Evolutionary conservation across 2,797 vertebrate species (phyloP).

Genomic region (Myotis vivesi): DNA sequence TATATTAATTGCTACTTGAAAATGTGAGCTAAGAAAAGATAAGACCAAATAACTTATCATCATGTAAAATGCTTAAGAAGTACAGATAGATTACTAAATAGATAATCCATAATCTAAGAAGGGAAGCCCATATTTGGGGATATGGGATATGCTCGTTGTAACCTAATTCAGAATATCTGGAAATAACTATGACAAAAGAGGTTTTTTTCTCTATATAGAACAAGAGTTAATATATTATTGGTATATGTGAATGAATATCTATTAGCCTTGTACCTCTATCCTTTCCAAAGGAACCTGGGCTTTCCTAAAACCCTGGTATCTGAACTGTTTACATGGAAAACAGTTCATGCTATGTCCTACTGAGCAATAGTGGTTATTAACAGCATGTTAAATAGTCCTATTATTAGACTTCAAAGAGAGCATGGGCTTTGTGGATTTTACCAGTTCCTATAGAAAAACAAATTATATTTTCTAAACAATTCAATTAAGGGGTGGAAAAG

Average conservation of each 20-base stretch:
- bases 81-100: background rate
- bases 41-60: slow-evolving; percentile 13
- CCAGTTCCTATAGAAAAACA: background rate
- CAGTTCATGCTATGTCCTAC: background rate
- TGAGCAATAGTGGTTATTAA: slow-evolving; percentile 25
- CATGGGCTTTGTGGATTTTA: background rate
- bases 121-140: background rate
- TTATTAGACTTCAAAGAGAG: slow-evolving; percentile 12
- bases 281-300: background rate
- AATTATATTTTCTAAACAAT: slow-evolving; percentile 51
- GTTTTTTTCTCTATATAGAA: background rate
- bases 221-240: background rate
- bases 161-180: background rate
- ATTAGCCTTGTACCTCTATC: background rate
- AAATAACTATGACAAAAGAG: background rate
- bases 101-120: background rate
- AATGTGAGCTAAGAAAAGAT: slow-evolving; percentile 32
- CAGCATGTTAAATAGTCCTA: background rate
- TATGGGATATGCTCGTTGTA: background rate
- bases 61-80: background rate
- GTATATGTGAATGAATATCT: slow-evolving; percentile 22
- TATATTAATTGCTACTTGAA: slow-evolving; percentile 23
- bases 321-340: background rate
- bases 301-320: background rate
- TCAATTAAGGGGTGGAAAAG: background rate